These are phyloP conservation scores for Prunella strophiata DNA, from an alignment of 2,797 vertebrate genomes.

Conservation along the genomic window DNA sequence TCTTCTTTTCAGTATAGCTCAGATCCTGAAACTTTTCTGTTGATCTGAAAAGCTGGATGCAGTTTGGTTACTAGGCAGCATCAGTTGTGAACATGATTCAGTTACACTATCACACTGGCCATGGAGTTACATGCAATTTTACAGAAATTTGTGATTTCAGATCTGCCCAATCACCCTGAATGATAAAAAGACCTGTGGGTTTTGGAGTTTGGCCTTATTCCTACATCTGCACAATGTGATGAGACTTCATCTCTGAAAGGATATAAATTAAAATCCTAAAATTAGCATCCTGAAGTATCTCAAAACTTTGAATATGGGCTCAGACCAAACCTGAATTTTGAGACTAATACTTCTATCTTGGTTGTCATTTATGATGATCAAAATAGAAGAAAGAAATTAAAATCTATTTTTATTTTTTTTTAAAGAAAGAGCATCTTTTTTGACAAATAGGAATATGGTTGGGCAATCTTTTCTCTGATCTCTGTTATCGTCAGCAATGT, in stretches of 20 bases:
- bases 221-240: neutral
- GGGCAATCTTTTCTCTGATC: neutral
- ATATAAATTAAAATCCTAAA: neutral
- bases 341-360: neutral
- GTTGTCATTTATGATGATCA: neutral
- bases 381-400: neutral
- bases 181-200: neutral
- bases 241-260: neutral
- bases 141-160: neutral
- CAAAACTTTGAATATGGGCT: neutral
- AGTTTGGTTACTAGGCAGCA: neutral
- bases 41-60: neutral
- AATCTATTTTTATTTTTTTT: neutral
- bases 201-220: neutral
- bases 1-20: slow-evolving; percentile 55
- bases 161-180: neutral
- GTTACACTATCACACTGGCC: neutral
- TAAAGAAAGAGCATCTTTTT: neutral
- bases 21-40: slow-evolving; percentile 49
- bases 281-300: neutral
- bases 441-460: neutral
- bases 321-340: neutral
- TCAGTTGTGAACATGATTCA: neutral
- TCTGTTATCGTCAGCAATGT: neutral
- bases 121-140: neutral